phyloP scores from a whole-genome alignment of 2,113 vertebrate species.

The Caretta caretta region DNA sequence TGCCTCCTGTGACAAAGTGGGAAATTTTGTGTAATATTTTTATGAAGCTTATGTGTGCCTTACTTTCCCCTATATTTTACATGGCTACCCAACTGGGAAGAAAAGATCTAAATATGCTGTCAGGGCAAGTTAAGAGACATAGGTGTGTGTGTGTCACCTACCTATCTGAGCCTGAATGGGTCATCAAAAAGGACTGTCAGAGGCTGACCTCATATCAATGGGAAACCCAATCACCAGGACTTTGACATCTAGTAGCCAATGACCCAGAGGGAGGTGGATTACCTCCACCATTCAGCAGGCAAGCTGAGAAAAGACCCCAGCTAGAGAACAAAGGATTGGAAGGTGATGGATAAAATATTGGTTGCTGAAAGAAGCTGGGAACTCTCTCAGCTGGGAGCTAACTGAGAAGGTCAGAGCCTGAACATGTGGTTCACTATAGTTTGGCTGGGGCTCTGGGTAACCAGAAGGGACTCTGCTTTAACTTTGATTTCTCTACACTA shows the following conservation, averaged over 20 bases:
- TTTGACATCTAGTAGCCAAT: not conserved
- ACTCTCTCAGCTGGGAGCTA: not conserved
- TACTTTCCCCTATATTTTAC: no score
- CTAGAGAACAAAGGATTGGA: not conserved
- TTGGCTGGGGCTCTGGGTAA: not conserved
- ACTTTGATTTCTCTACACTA: not conserved
- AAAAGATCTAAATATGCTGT: no score
- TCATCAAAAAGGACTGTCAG: not conserved
- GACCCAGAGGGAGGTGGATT: not conserved
- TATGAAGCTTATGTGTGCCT: no score
- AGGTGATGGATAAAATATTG: not conserved
- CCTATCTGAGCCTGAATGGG: no score
- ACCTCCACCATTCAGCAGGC: not conserved
- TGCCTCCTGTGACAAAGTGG: no score
- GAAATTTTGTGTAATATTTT: no score
- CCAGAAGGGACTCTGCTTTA: not conserved
- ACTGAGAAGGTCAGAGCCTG: not conserved
- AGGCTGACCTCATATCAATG: not conserved
- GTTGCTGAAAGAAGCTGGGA: not conserved
- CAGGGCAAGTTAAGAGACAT: no score
- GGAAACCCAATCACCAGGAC: not conserved
- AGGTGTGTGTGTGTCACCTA: no score
- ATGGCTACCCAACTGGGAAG: no score
- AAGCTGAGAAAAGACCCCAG: not conserved
- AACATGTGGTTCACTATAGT: not conserved